Percentiles rank a stretch among this genome's conserved stretches.
phyloP scores from a whole-genome alignment of 2,888 invertebrate species.

The Tenthredo scrophulariae region DNA sequence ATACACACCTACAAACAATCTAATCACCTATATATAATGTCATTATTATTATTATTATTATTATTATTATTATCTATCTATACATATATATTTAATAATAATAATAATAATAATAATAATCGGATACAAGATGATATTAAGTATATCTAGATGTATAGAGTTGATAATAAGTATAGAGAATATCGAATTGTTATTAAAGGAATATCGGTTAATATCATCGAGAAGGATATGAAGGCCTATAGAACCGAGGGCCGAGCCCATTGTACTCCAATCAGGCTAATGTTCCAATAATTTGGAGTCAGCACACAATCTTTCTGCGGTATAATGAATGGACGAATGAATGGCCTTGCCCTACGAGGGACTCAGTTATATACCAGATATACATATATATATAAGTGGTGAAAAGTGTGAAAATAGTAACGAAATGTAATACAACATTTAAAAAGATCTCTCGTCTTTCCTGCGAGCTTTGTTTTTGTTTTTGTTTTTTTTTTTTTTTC shows the following conservation, averaged over 20 bases:
- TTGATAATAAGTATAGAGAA: not conserved
- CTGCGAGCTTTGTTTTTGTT: not conserved
- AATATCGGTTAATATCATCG: conserved; percentile 29
- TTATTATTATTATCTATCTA: not conserved
- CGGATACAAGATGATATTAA: not conserved
- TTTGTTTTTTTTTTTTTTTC: not conserved
- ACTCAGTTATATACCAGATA: not conserved
- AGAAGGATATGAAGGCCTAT: not conserved
- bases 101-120: not conserved
- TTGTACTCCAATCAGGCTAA: conserved; percentile 76
- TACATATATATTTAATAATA: not conserved
- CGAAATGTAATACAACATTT: not conserved
- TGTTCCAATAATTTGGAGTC: conserved; percentile 75
- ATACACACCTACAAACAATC: no score
- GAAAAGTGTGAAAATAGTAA: no score
- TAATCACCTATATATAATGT: not conserved
- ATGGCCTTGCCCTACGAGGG: conserved; percentile 67
- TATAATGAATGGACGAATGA: conserved; percentile 70
- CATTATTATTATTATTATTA: no score
- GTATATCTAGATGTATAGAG: not conserved
- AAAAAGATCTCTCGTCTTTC: not conserved
- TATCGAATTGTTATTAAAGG: conserved; percentile 41
- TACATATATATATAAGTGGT: no score
- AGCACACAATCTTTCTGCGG: conserved; percentile 67
- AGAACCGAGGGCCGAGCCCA: conserved; percentile 70